Evolutionary conservation across 2,113 vertebrate genomes (phyloP).

Genomic region (Entomyzon cyanotis): DNA sequence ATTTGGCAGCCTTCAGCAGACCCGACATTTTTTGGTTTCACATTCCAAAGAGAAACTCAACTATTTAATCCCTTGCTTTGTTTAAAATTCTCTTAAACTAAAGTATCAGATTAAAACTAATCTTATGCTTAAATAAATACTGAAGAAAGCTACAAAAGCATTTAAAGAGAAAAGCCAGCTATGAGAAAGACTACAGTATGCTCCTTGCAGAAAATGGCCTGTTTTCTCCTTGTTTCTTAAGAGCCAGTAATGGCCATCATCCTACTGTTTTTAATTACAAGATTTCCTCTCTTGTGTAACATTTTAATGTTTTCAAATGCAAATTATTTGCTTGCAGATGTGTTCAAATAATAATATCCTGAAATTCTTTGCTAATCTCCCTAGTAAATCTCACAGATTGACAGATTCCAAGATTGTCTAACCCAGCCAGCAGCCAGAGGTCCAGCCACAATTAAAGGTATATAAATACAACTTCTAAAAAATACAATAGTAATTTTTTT

Average conservation of each 20-base stretch:
- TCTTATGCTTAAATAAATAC: slow-evolving; percentile 17
- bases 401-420: not conserved
- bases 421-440: not conserved
- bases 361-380: not conserved
- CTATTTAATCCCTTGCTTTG: not conserved
- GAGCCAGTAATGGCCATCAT: not conserved
- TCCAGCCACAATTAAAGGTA: not conserved
- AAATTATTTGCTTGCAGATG: not conserved
- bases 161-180: not conserved
- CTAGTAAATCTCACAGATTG: not conserved
- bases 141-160: not conserved
- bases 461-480: not conserved
- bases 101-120: slow-evolving; percentile 15
- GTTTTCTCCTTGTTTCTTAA: not conserved
- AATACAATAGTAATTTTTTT: not conserved
- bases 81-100: slow-evolving; percentile 31
- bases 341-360: not conserved
- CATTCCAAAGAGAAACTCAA: slow-evolving; percentile 1
- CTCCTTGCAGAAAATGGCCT: not conserved
- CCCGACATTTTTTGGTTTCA: not conserved
- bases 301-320: not conserved
- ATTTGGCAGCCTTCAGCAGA: slow-evolving; percentile 14
- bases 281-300: not conserved
- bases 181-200: not conserved
- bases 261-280: not conserved